Conservation (phyloP, 2,797 vertebrate genomes). For the Hemitrygon akajei region DNA sequence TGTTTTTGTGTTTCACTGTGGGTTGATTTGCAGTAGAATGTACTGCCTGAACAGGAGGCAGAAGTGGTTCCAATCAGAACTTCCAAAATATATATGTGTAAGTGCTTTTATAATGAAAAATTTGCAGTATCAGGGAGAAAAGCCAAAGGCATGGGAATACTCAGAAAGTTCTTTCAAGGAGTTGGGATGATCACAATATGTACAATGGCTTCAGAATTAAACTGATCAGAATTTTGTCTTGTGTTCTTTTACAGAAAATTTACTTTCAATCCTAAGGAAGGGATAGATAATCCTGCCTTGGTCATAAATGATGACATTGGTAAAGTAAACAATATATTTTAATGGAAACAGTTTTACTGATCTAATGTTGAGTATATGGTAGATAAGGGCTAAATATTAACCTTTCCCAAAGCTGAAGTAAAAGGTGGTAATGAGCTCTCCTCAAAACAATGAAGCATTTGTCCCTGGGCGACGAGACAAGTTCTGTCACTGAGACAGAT, state of each 20-base stretch:
- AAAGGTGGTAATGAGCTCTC: background rate
- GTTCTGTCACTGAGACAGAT: background rate
- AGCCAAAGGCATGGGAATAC: no score
- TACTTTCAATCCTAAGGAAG: conserved; percentile 86
- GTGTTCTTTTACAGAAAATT: conserved; percentile 68
- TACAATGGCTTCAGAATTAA: background rate
- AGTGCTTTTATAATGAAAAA: background rate
- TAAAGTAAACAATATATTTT: conserved; percentile 44
- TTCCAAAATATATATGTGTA: background rate
- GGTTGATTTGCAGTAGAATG: background rate
- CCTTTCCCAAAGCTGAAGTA: background rate
- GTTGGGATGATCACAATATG: no score
- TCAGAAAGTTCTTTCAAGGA: no score
- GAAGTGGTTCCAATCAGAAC: background rate
- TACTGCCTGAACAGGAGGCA: background rate
- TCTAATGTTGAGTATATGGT: background rate
- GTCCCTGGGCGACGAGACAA: background rate
- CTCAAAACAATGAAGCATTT: background rate
- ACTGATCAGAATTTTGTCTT: background rate
- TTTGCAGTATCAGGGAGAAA: background rate
- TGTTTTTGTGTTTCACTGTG: background rate
- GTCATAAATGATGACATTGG: conserved; percentile 63
- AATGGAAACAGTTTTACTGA: conserved; percentile 1
- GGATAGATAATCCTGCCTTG: conserved; percentile 89
- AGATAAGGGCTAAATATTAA: background rate